Evolutionary conservation across 2,888 invertebrate species (phyloP).

Genomic region (Cerastis rubricosa): DNA sequence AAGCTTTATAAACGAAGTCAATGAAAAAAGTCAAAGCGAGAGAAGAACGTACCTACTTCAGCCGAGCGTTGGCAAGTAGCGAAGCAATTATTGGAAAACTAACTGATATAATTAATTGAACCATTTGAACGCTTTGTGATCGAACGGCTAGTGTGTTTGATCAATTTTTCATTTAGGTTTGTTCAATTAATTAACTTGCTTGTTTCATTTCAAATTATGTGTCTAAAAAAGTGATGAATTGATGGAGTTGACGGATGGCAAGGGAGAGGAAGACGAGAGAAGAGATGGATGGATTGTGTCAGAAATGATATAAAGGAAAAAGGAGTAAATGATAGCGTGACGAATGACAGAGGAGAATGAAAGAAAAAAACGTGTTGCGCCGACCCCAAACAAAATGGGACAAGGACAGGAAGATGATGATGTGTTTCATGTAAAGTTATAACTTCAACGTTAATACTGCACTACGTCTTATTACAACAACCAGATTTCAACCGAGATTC

Average conservation of each 20-base stretch:
- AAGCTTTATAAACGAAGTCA: slow-evolving; percentile 69
- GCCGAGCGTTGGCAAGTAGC: slow-evolving; percentile 72
- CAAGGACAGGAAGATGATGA: no score
- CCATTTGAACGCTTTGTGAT: slow-evolving; percentile 70
- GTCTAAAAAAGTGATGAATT: no score
- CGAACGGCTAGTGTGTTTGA: slow-evolving; percentile 60
- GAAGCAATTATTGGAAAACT: slow-evolving; percentile 81
- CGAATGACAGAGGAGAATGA: no score
- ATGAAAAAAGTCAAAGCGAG: slow-evolving; percentile 69
- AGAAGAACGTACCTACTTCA: slow-evolving; percentile 52
- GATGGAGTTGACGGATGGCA: no score
- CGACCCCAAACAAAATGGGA: no score
- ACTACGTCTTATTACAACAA: background rate
- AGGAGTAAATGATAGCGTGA: no score
- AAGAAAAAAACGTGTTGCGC: no score
- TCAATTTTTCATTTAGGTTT: slow-evolving; percentile 61
- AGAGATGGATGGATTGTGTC: no score
- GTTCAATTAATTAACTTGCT: slow-evolving; percentile 47
- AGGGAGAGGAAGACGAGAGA: no score
- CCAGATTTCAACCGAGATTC: background rate
- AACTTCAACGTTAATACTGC: no score
- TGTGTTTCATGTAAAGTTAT: background rate
- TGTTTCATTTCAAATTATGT: background rate
- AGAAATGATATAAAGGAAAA: no score
- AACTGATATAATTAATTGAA: slow-evolving; percentile 80